Percentiles rank a stretch among this genome's conserved stretches.
Conservation (phyloP, 2,113 vertebrate species). For the Prinia subflava region DNA sequence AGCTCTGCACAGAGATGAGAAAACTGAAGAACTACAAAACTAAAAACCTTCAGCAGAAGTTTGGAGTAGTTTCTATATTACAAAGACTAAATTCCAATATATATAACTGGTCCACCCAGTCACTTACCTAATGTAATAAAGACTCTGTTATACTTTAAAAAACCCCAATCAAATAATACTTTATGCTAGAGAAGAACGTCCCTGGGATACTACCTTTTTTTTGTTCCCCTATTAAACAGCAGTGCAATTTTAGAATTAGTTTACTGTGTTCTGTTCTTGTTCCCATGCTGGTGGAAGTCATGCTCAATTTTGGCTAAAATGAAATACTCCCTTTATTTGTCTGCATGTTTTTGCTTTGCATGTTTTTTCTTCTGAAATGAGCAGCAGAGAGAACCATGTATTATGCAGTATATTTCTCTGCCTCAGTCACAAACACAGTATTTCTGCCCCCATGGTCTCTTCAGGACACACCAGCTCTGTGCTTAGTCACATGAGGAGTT, state of each 20-base stretch:
- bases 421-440: neutral
- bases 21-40: neutral
- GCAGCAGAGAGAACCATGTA: neutral
- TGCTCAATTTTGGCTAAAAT: neutral
- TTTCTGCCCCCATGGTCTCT: neutral
- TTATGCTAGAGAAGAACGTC: neutral
- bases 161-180: rapidly evolving
- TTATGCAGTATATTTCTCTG: neutral
- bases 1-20: neutral
- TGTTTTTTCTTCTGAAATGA: neutral
- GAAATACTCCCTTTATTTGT: neutral
- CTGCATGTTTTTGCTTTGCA: neutral
- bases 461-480: rapidly evolving
- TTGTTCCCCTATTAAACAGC: neutral
- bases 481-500: neutral
- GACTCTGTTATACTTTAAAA: neutral
- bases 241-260: neutral
- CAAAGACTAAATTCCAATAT: neutral
- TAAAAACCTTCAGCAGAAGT: neutral
- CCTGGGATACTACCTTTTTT: neutral
- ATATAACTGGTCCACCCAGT: neutral
- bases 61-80: neutral
- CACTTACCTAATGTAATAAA: neutral
- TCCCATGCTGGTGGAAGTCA: neutral
- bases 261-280: neutral